phyloP scores from a whole-genome alignment of 1,140 invertebrate species.

The Sitobion miscanthi region DNA sequence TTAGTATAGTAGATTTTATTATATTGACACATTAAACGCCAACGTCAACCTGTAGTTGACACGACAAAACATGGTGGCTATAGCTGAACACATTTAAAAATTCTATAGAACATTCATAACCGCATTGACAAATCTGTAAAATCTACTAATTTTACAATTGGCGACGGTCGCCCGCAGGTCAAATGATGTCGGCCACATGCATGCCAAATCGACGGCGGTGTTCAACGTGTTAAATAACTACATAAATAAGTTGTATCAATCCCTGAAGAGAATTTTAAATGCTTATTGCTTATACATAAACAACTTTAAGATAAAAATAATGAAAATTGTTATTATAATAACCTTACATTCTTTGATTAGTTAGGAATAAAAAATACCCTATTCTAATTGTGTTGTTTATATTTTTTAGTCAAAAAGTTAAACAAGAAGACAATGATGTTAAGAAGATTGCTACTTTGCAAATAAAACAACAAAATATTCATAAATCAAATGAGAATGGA shows the following conservation, averaged over 20 bases:
- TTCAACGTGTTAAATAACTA: no score
- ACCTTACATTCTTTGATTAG: not conserved
- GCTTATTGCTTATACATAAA: not conserved
- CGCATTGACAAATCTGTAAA: no score
- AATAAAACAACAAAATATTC: not conserved
- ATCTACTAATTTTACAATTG: no score
- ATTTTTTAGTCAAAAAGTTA: not conserved
- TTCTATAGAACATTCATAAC: no score
- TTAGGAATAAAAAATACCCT: not conserved
- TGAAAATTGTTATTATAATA: not conserved
- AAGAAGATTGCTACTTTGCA: not conserved
- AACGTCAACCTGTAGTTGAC: no score
- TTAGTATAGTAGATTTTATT: not conserved
- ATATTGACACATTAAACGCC: not conserved
- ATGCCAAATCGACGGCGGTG: no score
- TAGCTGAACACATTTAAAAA: no score
- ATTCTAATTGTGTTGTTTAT: not conserved
- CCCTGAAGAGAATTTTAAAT: not conserved
- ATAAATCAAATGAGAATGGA: not conserved
- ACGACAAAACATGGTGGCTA: no score
- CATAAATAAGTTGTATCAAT: not conserved
- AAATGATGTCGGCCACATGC: no score
- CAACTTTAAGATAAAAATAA: not conserved
- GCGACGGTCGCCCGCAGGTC: no score
- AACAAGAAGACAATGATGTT: not conserved